Conservation (phyloP, 2,113 vertebrate species). For the Orycteropus afer region DNA sequence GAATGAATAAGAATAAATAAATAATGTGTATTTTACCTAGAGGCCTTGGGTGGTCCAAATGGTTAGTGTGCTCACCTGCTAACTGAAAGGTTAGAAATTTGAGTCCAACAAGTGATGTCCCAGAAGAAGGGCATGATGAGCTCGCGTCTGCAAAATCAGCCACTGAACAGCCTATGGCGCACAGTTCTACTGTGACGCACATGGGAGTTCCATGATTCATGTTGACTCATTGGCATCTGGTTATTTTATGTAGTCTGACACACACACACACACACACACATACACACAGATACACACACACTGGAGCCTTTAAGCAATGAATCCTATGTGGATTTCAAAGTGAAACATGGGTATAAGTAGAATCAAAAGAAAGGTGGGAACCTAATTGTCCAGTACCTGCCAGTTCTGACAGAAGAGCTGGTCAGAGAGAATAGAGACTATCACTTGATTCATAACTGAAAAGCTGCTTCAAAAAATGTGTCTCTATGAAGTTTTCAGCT, state of each 20-base stretch:
- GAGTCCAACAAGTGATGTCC: background rate
- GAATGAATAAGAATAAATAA: background rate
- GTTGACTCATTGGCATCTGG: background rate
- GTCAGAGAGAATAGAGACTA: background rate
- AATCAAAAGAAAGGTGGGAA: background rate
- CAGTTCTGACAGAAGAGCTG: background rate
- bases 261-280: background rate
- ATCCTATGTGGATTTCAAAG: background rate
- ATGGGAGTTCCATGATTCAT: background rate
- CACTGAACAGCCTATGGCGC: background rate
- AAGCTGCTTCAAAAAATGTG: background rate
- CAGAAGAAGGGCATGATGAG: background rate
- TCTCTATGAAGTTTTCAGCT: background rate
- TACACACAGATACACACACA: background rate
- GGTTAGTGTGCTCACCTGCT: background rate
- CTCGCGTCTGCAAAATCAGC: background rate
- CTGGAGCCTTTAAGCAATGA: background rate
- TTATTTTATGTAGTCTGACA: conserved; percentile 1
- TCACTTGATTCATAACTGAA: background rate
- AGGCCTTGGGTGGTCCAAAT: background rate
- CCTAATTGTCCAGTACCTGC: background rate
- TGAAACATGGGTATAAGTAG: background rate
- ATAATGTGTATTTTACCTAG: background rate
- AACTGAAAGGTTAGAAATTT: background rate
- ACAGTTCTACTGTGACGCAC: background rate